Base-by-base conservation (phyloP, 2,888 invertebrate genomes). In the Caenorhabditis zanzibari region DNA sequence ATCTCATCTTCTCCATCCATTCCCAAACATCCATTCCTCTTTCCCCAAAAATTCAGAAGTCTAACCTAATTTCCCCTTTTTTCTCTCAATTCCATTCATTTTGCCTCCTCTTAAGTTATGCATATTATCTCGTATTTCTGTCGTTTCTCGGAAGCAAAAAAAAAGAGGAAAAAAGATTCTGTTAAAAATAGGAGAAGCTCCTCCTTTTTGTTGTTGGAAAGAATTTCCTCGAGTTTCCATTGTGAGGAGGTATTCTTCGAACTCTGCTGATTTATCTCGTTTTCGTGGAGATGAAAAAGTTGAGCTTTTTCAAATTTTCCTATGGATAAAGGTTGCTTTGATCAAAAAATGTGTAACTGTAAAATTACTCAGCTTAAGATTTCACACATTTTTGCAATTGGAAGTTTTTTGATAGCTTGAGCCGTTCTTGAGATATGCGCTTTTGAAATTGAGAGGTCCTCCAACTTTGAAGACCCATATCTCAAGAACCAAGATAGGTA, bases 41-140 rank as follows among this genome's bases (percentile, higher is more conserved):
- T 10, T 24, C 58, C 32, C n/a, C n/a, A n/a, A n/a, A 6, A 61
- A 41, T 59, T 59, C 41, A 7, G 61, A 22, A 44, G 26, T 63
- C n/a, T 63, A 61, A 26, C 63, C 44, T 63, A 63, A 44, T 44
- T 44, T 44, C 47, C 16, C 28, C 28, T 63, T 26, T 3, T 44
- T 7, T 19, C 14, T 1, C 5, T 52, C 19, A 2, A n/a, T 61
- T 16, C 4, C 19, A 10, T 32, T 16, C 32, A 1, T 28, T n/a
- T 16, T 41, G 16, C 28, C 24, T 54, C 10, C 16, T 7, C 4
- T 49, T 66, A 66, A 66, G 66, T 66, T 66, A 66, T 66, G 49
- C 66, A 66, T 66, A 49, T 35, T 66, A 52, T 66, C 66, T 66
- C 66, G 66, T 35, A 66, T 66, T 66, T 49, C 66, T 32, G 22